Base-by-base conservation (phyloP, 2,797 vertebrate genomes). In the Xenops minutus region DNA sequence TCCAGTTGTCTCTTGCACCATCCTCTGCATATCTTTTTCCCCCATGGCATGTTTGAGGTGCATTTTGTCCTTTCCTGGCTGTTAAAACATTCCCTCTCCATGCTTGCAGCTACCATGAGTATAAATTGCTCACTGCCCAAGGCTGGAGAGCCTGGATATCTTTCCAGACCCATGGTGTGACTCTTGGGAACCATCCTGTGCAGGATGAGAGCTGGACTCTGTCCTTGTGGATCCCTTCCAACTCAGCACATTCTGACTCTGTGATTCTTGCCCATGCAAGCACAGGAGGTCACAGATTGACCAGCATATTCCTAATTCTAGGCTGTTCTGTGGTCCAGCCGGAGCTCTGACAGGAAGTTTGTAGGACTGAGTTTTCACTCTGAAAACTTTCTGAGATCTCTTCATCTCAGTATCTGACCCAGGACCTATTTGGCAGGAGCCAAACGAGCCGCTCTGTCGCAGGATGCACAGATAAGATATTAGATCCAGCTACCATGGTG, bases 401-500 rank as follows among this genome's bases (percentile, higher is more conserved):
- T 55, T 66, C 51, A 67, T 66, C 44, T 63, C 29, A 6, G 17
- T 59, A 54, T 76, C 52, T 41, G 67, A 12, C 11, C 34, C 9
- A 2, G 34, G 48, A 88, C 63, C 59, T 62, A 39, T 56, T 55
- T 2, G 7, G 48, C n/a, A 75, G 36, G 24, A 62, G 11, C 81
- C 48, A n/a, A 68, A 75, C 13, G 12, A 78, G 49, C 54, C 66
- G 48, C 64, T 54, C 77, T 63, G 39, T 34, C 48, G 16, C 39
- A 62, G 55, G 54, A 88, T 34, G 64, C 49, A 55, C 51, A 85
- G 81, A 71, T 62, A 86, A 93, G 69, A 66, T 90, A 88, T 78
- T 75, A 95, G 80, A 78, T 49, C 73, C 39, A 85, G 93, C 73
- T 95, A 86, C 71, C 67, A 76, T 63, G 66, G 85, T 69, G 92